A percentile compares a stretch with the other conserved stretches of the same genome.
Conservation (phyloP, 1,140 invertebrate species). For the Dinoponera quadriceps region DNA sequence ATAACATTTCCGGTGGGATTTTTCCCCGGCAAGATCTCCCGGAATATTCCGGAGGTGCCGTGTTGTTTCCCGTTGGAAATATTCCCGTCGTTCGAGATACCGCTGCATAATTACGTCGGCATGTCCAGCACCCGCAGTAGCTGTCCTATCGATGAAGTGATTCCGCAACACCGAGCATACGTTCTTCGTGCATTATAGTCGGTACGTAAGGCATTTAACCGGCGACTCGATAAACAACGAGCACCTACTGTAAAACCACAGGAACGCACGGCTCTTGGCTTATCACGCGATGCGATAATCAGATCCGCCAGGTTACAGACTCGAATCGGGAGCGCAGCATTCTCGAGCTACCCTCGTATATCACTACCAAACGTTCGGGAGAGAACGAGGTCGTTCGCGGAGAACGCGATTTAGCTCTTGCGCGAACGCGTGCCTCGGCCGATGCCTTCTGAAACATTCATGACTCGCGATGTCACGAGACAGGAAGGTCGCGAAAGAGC, state of each 20-base stretch:
- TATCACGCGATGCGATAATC: slow-evolving; percentile 32
- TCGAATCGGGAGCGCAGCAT: not conserved
- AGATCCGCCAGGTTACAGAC: slow-evolving; percentile 3
- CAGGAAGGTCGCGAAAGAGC: not conserved
- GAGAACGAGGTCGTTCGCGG: not conserved
- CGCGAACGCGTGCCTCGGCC: not conserved
- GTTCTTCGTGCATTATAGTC: not conserved
- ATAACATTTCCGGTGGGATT: no score
- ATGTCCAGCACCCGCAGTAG: no score
- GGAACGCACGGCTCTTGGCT: not conserved
- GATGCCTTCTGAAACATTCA: slow-evolving; percentile 9
- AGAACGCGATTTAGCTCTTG: slow-evolving; percentile 16
- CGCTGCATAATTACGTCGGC: no score
- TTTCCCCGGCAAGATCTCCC: no score
- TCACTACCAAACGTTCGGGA: not conserved
- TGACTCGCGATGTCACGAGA: not conserved
- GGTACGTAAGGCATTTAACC: not conserved
- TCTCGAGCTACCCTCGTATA: not conserved
- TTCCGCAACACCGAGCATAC: not conserved
- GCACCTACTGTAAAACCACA: not conserved
- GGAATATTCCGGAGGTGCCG: no score
- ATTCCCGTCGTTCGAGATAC: no score
- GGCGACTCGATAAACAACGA: not conserved
- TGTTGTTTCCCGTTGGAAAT: no score
- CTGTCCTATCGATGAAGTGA: not conserved